phyloP scores from a whole-genome alignment of 2,113 vertebrate genomes.

The Syngnathoides biaculeatus region DNA sequence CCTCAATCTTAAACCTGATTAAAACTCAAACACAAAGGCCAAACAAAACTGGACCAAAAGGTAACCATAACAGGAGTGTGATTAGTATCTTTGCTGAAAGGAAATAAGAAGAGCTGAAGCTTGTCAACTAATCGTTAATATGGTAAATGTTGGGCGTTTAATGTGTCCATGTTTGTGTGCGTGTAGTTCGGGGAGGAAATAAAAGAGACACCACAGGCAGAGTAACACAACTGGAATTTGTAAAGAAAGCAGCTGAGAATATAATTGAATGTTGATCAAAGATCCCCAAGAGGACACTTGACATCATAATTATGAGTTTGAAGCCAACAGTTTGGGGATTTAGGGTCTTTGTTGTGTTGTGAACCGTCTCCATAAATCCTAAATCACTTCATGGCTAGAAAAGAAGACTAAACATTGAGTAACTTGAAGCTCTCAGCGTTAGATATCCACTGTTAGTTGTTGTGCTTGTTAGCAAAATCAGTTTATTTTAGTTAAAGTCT shows the following conservation, averaged over 20 bases:
- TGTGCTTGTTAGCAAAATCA: too few relatives aligned
- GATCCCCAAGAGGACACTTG: constrained; percentile 33
- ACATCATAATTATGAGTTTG: constrained; percentile 41
- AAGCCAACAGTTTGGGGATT: constrained; percentile 21
- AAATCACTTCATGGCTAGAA: constrained; percentile 3
- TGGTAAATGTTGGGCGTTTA: constrained; percentile 8
- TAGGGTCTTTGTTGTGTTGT: constrained; percentile 27
- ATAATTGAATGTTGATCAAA: constrained; percentile 49
- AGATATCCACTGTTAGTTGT: background rate
- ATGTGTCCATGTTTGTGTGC: constrained; percentile 1
- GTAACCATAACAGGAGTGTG: constrained; percentile 6
- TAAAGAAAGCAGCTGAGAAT: constrained; percentile 22
- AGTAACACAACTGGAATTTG: constrained; percentile 58
- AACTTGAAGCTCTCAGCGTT: background rate
- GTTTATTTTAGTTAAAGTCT: background rate
- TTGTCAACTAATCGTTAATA: constrained; percentile 5
- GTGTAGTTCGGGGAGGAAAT: constrained; percentile 26
- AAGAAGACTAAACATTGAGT: constrained; percentile 6
- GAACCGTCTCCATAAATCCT: constrained; percentile 12
- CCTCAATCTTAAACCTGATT: background rate
- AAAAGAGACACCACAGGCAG: constrained; percentile 42
- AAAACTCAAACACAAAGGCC: background rate
- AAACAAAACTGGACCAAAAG: background rate
- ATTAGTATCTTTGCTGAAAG: background rate
- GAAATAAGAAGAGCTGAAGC: constrained; percentile 1